Conservation (phyloP, 2,113 vertebrate species). For the Formicarius rufipectus region DNA sequence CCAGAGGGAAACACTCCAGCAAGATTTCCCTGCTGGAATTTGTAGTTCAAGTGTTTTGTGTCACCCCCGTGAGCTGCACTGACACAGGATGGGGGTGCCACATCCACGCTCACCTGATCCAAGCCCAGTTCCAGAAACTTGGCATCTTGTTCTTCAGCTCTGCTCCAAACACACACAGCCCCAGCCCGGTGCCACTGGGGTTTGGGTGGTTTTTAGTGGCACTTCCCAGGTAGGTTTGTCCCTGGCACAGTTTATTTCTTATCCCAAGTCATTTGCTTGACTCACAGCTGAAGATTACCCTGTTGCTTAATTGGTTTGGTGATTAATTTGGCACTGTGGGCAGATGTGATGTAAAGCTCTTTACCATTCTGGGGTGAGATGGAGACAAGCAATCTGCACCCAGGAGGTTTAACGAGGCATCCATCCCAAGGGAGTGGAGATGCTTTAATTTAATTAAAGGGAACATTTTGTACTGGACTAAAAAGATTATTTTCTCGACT, state of each 20-base stretch:
- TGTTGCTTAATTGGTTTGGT: constrained; percentile 46
- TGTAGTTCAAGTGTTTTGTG: neutral
- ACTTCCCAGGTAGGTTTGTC: constrained; percentile 1
- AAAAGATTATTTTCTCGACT: neutral
- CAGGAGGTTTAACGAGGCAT: constrained; percentile 37
- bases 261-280: neutral
- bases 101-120: neutral
- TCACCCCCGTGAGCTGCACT: neutral
- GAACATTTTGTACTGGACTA: neutral
- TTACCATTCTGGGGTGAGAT: neutral
- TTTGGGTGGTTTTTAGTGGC: neutral
- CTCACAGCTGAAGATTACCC: constrained; percentile 15
- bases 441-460: constrained; percentile 51
- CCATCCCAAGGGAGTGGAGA: constrained; percentile 22
- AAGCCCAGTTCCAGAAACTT: neutral
- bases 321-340: constrained; percentile 35
- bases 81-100: neutral
- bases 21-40: neutral
- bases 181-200: neutral
- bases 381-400: constrained; percentile 41
- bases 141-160: neutral
- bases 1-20: neutral
- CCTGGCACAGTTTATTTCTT: neutral
- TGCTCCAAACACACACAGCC: neutral
- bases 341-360: constrained; percentile 50